Evolutionary conservation across 2,797 vertebrate genomes (phyloP).

Genomic region (Amblyraja radiata): DNA sequence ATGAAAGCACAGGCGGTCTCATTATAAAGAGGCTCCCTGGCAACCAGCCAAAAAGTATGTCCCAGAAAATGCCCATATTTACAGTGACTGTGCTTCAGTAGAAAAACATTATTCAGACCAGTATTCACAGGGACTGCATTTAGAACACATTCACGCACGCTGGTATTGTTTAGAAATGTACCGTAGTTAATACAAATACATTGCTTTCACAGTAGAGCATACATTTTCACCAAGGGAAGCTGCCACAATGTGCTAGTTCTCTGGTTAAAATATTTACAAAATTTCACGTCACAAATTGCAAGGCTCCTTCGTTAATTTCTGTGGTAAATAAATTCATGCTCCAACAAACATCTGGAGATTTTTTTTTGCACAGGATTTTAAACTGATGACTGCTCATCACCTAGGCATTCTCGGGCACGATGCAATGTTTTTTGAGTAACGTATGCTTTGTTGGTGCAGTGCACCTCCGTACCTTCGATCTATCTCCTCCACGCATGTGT

Average conservation of each 20-base stretch:
- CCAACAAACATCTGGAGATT: not conserved
- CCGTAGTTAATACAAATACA: not conserved
- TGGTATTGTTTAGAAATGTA: not conserved
- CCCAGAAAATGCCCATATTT: conserved; percentile 6
- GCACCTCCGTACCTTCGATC: too few species aligned
- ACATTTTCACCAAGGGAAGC: not conserved
- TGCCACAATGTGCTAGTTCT: too few species aligned
- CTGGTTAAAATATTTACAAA: not conserved
- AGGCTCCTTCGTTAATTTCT: not conserved
- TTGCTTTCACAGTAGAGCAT: too few species aligned
- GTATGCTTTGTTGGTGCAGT: too few species aligned
- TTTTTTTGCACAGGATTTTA: not conserved
- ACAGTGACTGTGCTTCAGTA: not conserved
- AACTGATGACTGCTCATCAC: not conserved
- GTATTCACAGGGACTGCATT: not conserved
- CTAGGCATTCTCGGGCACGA: too few species aligned
- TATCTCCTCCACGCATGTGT: too few species aligned
- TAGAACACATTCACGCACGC: not conserved
- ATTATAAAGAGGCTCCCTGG: not conserved
- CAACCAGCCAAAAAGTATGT: not conserved
- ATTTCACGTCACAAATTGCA: not conserved
- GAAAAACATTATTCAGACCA: not conserved
- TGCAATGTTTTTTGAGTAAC: too few species aligned
- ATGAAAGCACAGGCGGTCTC: conserved; percentile 9
- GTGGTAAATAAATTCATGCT: not conserved